Conservation (phyloP, 2,888 invertebrate genomes). For the Megamerina dolium region DNA sequence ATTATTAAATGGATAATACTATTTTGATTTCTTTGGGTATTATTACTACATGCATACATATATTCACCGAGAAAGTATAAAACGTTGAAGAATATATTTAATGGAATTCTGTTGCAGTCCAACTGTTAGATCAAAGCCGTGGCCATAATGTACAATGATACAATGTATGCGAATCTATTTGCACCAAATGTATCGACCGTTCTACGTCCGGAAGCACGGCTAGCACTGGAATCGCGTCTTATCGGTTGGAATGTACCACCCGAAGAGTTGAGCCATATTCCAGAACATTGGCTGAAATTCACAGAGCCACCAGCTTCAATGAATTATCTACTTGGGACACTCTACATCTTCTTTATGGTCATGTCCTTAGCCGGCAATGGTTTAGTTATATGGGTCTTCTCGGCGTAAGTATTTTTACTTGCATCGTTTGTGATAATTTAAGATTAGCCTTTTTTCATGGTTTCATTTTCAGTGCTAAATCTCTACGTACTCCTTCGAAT, state of each 20-base stretch:
- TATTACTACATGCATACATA: too few species aligned
- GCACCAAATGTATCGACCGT: conserved; percentile 36
- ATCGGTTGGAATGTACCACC: conserved; percentile 73
- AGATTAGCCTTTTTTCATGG: background rate
- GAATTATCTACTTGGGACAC: conserved; percentile 70
- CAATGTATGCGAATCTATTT: too few species aligned
- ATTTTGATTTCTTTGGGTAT: too few species aligned
- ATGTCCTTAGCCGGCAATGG: conserved; percentile 75
- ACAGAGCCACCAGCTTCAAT: conserved; percentile 75
- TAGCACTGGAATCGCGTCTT: conserved; percentile 48
- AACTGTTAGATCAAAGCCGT: too few species aligned
- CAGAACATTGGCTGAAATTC: conserved; percentile 75
- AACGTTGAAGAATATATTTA: too few species aligned
- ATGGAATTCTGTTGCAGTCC: too few species aligned
- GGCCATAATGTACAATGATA: too few species aligned
- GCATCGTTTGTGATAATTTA: background rate
- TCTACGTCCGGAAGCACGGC: conserved; percentile 35
- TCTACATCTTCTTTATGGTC: conserved; percentile 70
- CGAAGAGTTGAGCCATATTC: conserved; percentile 69
- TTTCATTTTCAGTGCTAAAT: conserved; percentile 36
- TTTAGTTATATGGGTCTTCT: conserved; percentile 77
- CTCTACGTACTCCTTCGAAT: conserved; percentile 62
- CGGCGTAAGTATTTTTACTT: conserved; percentile 29
- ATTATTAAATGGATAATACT: too few species aligned
- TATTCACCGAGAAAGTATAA: too few species aligned